A percentile compares a stretch with the other conserved stretches of the same genome.
Evolutionary conservation across 1,140 invertebrate genomes (phyloP).

Genomic region (Pinna nobilis): DNA sequence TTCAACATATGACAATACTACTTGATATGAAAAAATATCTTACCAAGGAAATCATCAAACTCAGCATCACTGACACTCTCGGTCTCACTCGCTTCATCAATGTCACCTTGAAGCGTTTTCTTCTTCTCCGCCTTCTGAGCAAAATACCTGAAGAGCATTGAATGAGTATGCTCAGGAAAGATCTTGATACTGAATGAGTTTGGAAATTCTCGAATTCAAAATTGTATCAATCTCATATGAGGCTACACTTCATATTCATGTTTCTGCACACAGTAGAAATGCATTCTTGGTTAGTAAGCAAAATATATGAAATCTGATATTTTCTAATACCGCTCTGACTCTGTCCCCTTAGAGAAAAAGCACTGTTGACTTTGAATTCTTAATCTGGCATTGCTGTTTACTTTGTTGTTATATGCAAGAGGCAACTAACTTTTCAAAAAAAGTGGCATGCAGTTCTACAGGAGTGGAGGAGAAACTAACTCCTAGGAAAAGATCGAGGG

Average conservation of each 20-base stretch:
- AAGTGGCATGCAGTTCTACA: too few relatives aligned
- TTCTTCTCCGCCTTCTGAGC: slow-evolving; percentile 60
- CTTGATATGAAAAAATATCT: slow-evolving; percentile 46
- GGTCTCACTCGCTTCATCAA: slow-evolving; percentile 77
- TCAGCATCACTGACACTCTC: slow-evolving; percentile 92
- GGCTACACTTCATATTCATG: not conserved
- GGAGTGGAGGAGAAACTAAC: too few relatives aligned
- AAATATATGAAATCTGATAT: slow-evolving; percentile 11
- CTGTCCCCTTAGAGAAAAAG: too few relatives aligned
- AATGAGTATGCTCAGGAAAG: slow-evolving; percentile 6
- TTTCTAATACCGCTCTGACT: too few relatives aligned
- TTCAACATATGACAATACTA: slow-evolving; percentile 36
- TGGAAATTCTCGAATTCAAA: too few relatives aligned
- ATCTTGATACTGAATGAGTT: too few relatives aligned
- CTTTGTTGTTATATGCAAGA: too few relatives aligned
- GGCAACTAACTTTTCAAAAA: too few relatives aligned
- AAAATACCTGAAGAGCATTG: slow-evolving; percentile 63
- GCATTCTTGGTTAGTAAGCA: not conserved
- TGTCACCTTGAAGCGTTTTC: slow-evolving; percentile 61
- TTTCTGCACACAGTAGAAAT: not conserved
- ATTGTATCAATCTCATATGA: too few relatives aligned
- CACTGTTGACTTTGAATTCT: too few relatives aligned
- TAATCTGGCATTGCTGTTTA: too few relatives aligned
- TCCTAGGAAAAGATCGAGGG: too few relatives aligned
- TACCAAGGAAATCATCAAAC: slow-evolving; percentile 79